These are phyloP conservation scores for Gymnoscelis rufifasciata DNA, from an alignment of 2,888 invertebrate species.

Conservation along the genomic window DNA sequence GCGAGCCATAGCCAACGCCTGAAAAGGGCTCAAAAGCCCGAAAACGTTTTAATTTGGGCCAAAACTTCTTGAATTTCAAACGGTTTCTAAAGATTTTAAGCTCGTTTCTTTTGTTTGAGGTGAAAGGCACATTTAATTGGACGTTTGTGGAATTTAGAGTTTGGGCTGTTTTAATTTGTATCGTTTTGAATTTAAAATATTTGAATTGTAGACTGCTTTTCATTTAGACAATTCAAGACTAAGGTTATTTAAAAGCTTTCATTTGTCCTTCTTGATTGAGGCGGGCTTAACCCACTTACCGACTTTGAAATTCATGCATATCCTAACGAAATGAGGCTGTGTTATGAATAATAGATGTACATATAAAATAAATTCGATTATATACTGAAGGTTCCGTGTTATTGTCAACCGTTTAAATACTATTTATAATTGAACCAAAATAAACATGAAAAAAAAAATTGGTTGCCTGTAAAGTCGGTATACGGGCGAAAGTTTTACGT, in stretches of 20 bases:
- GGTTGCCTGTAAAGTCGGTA: too few relatives aligned
- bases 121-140: constrained; percentile 33
- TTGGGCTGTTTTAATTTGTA: constrained; percentile 1
- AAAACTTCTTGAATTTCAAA: constrained; percentile 33
- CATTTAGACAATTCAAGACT: neutral
- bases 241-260: too few relatives aligned
- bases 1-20: constrained; percentile 7
- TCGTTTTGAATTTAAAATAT: constrained; percentile 1
- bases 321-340: too few relatives aligned
- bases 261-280: neutral
- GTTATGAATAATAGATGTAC: too few relatives aligned
- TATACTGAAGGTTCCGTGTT: too few relatives aligned
- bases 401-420: too few relatives aligned
- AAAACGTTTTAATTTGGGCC: constrained; percentile 22
- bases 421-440: too few relatives aligned
- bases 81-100: constrained; percentile 25
- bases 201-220: neutral
- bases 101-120: constrained; percentile 24
- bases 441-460: too few relatives aligned
- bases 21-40: constrained; percentile 12
- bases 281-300: too few relatives aligned
- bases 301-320: too few relatives aligned
- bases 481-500: too few relatives aligned
- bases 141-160: constrained; percentile 43
- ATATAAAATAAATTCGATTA: too few relatives aligned